phyloP scores from a whole-genome alignment of 1,140 invertebrate species.

The Scaptomyza pallida region DNA sequence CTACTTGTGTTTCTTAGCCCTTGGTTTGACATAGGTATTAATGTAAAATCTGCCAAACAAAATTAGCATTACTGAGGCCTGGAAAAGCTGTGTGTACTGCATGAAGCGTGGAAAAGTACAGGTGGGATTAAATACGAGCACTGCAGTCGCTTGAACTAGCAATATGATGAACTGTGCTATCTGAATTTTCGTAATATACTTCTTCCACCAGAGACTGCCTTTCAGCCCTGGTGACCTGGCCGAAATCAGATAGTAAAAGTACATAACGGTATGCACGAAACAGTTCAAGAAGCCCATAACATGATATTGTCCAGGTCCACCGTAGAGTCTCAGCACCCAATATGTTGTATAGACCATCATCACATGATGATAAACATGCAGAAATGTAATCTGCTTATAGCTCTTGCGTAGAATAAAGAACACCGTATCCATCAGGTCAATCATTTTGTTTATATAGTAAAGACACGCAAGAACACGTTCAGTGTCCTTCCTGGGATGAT shows the following conservation, averaged over 20 bases:
- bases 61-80: slow-evolving; percentile 82
- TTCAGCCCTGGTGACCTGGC: slow-evolving; percentile 9
- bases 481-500: slow-evolving; percentile 4
- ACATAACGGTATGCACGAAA: slow-evolving; percentile 35
- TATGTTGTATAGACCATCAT: slow-evolving; percentile 10
- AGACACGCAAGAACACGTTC: slow-evolving; percentile 8
- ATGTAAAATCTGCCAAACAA: slow-evolving; percentile 92
- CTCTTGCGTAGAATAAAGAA: slow-evolving; percentile 47
- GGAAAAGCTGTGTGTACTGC: neutral
- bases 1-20: neutral
- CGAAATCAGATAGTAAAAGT: slow-evolving; percentile 34
- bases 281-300: slow-evolving; percentile 10
- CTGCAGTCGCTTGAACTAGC: neutral
- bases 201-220: slow-evolving; percentile 38
- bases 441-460: slow-evolving; percentile 24
- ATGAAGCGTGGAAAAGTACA: slow-evolving; percentile 12
- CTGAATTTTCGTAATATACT: slow-evolving; percentile 35
- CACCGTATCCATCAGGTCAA: slow-evolving; percentile 28
- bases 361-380: slow-evolving; percentile 38
- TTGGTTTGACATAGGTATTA: slow-evolving; percentile 65
- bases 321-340: slow-evolving; percentile 13
- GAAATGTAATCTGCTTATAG: slow-evolving; percentile 40
- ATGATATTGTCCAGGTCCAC: slow-evolving; percentile 9
- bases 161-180: slow-evolving; percentile 22
- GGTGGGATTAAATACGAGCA: slow-evolving; percentile 9